phyloP scores from a whole-genome alignment of 2,113 vertebrate genomes.

The Oreotragus oreotragus region DNA sequence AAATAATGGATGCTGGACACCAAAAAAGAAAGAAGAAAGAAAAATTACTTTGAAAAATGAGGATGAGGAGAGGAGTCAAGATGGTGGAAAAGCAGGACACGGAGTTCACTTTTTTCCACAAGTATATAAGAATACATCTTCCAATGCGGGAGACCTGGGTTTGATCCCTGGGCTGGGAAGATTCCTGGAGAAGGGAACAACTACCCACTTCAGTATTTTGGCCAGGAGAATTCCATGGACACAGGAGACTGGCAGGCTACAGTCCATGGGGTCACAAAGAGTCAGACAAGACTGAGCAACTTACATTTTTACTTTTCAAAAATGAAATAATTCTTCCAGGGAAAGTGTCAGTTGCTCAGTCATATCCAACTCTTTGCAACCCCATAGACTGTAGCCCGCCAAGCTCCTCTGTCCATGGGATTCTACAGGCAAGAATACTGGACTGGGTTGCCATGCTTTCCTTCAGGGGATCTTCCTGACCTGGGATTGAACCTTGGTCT shows the following conservation, averaged over 20 bases:
- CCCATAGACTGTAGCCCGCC: background rate
- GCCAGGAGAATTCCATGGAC: background rate
- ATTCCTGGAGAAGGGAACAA: background rate
- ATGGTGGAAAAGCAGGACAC: background rate
- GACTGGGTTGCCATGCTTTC: background rate
- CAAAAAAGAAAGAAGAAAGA: background rate
- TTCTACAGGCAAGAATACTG: background rate
- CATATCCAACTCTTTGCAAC: background rate
- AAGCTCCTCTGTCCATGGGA: background rate
- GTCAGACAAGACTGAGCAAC: background rate
- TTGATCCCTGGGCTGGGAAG: background rate
- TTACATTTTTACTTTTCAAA: background rate
- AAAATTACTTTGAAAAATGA: background rate
- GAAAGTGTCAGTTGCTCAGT: background rate
- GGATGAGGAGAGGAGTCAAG: background rate
- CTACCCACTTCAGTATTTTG: background rate
- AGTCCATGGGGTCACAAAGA: background rate
- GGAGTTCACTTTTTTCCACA: background rate
- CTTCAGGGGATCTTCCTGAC: background rate
- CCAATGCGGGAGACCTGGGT: background rate
- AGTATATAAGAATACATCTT: background rate
- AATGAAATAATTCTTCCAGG: background rate
- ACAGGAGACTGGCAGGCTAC: background rate
- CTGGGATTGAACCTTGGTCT: background rate
- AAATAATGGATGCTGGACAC: background rate